A percentile compares a stretch with the other conserved stretches of the same genome.
phyloP scores from a whole-genome alignment of 2,888 invertebrate species.

The Parnassius glacialis region DNA sequence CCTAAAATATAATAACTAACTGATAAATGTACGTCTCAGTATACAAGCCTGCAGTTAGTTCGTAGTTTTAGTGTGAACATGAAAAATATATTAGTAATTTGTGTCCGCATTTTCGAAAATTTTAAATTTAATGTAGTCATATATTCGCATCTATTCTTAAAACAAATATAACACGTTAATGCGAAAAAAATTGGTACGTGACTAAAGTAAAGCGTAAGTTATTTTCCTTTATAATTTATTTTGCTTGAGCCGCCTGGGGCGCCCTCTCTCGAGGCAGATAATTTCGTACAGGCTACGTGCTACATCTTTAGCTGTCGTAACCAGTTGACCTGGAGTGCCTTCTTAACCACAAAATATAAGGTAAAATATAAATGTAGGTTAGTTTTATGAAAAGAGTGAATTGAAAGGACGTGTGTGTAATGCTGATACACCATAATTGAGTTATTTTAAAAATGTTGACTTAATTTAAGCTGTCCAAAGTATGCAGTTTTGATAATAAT shows the following conservation, averaged over 20 bases:
- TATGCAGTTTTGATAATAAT: too few relatives aligned
- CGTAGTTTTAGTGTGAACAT: too few relatives aligned
- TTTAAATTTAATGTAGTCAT: too few relatives aligned
- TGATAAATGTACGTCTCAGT: too few relatives aligned
- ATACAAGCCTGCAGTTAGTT: too few relatives aligned
- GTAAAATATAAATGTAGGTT: slow-evolving; percentile 36
- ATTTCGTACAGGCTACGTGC: slow-evolving; percentile 70
- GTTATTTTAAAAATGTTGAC: too few relatives aligned
- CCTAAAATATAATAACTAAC: too few relatives aligned
- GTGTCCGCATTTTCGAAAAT: too few relatives aligned
- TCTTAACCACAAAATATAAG: slow-evolving; percentile 46
- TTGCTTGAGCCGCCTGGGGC: slow-evolving; percentile 56
- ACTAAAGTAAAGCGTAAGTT: slow-evolving; percentile 63
- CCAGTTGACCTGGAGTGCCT: slow-evolving; percentile 55
- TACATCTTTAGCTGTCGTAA: slow-evolving; percentile 53
- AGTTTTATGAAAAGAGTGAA: slow-evolving; percentile 5
- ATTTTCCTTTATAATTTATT: slow-evolving; percentile 68
- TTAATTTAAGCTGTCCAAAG: background rate
- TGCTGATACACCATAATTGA: background rate
- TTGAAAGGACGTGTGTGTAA: slow-evolving; percentile 6
- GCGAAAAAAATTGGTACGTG: slow-evolving; percentile 53
- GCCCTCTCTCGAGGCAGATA: slow-evolving; percentile 63
- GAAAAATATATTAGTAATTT: too few relatives aligned
- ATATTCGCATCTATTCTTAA: too few relatives aligned
- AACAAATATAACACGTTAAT: slow-evolving; percentile 46